phyloP scores from a whole-genome alignment of 2,797 vertebrate species.

The Centroberyx gerrardi region DNA sequence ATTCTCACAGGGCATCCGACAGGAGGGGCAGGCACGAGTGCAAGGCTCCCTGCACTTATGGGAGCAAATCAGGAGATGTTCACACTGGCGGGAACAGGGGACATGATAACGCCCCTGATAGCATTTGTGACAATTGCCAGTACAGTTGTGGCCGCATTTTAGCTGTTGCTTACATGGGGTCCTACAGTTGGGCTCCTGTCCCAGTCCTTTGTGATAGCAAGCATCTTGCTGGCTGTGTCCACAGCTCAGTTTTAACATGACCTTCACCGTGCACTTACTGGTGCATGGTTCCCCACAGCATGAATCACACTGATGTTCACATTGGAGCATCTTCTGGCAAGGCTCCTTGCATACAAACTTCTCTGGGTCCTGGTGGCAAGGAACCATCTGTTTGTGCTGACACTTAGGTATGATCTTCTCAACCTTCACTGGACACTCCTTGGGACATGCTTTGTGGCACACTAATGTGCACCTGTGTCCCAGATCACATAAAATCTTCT shows the following conservation, averaged over 20 bases:
- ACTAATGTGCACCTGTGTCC: constrained; percentile 86
- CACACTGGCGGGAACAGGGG: constrained; percentile 83
- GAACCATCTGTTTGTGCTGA: constrained; percentile 90
- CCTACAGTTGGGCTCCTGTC: constrained; percentile 70
- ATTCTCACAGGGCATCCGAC: constrained; percentile 88
- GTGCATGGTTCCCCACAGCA: constrained; percentile 88
- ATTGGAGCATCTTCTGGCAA: constrained; percentile 85
- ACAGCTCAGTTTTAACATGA: constrained; percentile 85
- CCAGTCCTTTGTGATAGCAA: constrained; percentile 77
- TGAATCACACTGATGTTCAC: constrained; percentile 87
- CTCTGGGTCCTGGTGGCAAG: constrained; percentile 84
- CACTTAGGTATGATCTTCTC: constrained; percentile 89
- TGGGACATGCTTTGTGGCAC: constrained; percentile 85
- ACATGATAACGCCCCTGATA: constrained; percentile 89
- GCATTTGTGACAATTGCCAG: constrained; percentile 88
- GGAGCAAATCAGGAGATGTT: constrained; percentile 89
- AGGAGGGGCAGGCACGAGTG: constrained; percentile 89
- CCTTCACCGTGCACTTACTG: constrained; percentile 72
- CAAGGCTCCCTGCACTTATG: constrained; percentile 91
- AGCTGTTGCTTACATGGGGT: constrained; percentile 80
- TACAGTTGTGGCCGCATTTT: constrained; percentile 89
- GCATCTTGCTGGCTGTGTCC: constrained; percentile 86
- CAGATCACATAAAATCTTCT: constrained; percentile 87
- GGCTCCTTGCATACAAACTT: constrained; percentile 85
- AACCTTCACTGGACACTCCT: constrained; percentile 84